Percentiles rank a stretch among this genome's conserved stretches.
Conservation (phyloP, 2,888 invertebrate genomes). For the Drosophila prostipennis region DNA sequence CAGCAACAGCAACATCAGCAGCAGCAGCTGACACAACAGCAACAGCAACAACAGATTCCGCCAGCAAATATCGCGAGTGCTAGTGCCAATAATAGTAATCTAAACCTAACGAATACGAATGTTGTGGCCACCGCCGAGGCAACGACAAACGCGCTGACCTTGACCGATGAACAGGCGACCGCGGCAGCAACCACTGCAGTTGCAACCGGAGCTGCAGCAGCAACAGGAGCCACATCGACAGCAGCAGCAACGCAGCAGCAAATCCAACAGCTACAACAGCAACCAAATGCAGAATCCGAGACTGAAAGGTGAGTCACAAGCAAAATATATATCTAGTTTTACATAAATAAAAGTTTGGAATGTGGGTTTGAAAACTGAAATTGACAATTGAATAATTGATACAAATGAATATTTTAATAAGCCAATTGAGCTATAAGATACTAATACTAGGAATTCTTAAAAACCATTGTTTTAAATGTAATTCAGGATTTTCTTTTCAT, state of each 20-base stretch:
- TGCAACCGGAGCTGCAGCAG: slow-evolving; percentile 45
- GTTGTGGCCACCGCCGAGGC: slow-evolving; percentile 45
- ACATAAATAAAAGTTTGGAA: no score
- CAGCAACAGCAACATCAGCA: slow-evolving; percentile 43
- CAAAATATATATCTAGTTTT: background rate
- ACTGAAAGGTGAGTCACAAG: slow-evolving; percentile 83
- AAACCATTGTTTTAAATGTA: no score
- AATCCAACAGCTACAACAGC: slow-evolving; percentile 70
- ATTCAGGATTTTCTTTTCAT: no score
- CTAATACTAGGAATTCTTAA: no score
- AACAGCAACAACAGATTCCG: slow-evolving; percentile 61
- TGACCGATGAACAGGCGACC: slow-evolving; percentile 50
- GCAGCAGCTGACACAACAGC: slow-evolving; percentile 45
- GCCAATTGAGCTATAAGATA: no score
- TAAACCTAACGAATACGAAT: slow-evolving; percentile 69
- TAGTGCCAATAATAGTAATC: slow-evolving; percentile 80
- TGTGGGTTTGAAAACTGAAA: no score
- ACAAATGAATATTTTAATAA: no score
- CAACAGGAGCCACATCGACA: slow-evolving; percentile 60
- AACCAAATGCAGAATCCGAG: slow-evolving; percentile 83
- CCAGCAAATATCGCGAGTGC: slow-evolving; percentile 79
- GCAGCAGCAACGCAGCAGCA: slow-evolving; percentile 55
- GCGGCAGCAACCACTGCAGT: slow-evolving; percentile 35
- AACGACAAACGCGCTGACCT: slow-evolving; percentile 58
- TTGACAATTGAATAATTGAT: no score